Conservation (phyloP, 2,113 vertebrate species). For the Otocyon megalotis region DNA sequence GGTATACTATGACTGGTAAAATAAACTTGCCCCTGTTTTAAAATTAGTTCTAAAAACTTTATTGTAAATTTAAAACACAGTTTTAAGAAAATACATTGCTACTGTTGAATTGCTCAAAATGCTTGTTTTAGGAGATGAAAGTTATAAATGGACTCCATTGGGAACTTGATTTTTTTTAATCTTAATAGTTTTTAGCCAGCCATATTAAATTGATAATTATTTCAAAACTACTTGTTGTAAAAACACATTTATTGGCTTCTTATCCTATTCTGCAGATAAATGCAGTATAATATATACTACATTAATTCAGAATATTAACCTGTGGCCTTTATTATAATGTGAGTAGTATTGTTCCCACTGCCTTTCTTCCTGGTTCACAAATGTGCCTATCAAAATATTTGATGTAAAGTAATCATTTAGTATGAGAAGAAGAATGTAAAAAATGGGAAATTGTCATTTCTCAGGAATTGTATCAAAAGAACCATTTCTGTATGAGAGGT, state of each 20-base stretch:
- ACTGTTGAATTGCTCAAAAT: not conserved
- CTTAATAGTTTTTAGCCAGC: constrained; percentile 18
- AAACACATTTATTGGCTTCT: not conserved
- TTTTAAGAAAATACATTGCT: not conserved
- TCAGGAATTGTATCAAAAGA: not conserved
- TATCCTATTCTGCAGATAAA: not conserved
- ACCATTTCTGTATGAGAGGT: not conserved
- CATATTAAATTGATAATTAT: not conserved
- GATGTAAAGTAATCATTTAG: not conserved
- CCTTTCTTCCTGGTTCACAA: not conserved
- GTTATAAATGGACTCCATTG: not conserved
- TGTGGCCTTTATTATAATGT: not conserved
- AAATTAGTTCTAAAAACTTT: constrained; percentile 7
- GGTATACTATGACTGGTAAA: not conserved
- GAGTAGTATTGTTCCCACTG: not conserved
- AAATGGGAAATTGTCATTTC: not conserved
- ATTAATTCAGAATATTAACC: not conserved
- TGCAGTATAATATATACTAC: not conserved
- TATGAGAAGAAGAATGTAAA: not conserved
- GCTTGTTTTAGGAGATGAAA: constrained; percentile 21
- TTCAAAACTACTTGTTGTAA: not conserved
- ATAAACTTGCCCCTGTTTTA: constrained; percentile 21
- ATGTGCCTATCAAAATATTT: not conserved
- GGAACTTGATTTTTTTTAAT: not conserved
- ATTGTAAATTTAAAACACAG: not conserved